Evolutionary conservation across 2,797 vertebrate genomes (phyloP), one percentile per base, ranked within the genome.

Genomic region (Triplophysa yarkandensis): DNA sequence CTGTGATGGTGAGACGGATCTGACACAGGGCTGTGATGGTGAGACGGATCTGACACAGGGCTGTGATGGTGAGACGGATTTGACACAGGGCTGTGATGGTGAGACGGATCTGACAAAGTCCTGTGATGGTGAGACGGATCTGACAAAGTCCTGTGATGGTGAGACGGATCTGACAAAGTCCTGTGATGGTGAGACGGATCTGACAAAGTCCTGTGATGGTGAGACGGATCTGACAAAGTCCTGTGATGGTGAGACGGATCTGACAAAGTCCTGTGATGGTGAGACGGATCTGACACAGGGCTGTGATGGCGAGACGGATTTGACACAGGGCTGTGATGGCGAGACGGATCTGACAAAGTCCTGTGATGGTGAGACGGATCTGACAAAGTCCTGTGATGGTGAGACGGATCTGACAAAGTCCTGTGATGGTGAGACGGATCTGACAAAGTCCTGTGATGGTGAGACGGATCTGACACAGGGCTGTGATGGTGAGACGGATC

Each of bases 281-380:
- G 21, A 23, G 8, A 54, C 23, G 19, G 50, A 2, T 52, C 48
- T 50, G 17, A 6, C 6, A 30, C 19, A 11, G 19, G 4, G 3
- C 10, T 23, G 19, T 25, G 10, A 23, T 52, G 10, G 50, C 2
- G 50, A 23, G 8, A 54, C 23, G 2, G 50, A 1, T 50, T 21
- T 50, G 93, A 81, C 87, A 92, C 21, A 94, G 94, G 23, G 94
- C 94, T 23, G 21, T 23, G 19, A 23, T 50, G 17, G n/a, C 10
- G 19, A 4, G 19, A 46, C 3, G 5, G 39, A 0, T 23, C 90
- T 84, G 93, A 81, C 88, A 11, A 2, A 10, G 6, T 41, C 1
- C 5, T 2, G 48, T 25, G 48, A 23, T 52, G 48, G 21, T 25
- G 9, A 23, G 8, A 52, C 21, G 5, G 48, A 1, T 50, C 19